phyloP scores from a whole-genome alignment of 2,888 invertebrate species.

The Zaprionus bogoriensis region DNA sequence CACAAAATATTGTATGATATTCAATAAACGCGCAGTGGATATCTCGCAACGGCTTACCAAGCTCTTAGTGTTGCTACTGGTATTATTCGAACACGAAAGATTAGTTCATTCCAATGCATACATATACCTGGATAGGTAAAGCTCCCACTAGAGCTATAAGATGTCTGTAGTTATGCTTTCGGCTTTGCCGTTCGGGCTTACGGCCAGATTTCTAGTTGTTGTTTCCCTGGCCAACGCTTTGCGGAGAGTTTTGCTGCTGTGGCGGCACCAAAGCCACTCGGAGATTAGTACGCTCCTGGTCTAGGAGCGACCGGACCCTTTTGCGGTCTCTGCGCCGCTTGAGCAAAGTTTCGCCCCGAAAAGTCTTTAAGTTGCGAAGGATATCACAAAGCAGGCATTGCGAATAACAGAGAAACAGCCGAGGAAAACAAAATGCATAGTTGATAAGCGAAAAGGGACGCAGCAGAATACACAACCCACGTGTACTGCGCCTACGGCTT shows the following conservation, averaged over 20 bases:
- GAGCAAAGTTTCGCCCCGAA: conserved; percentile 50
- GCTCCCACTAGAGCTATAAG: too few relatives aligned
- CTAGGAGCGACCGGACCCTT: conserved; percentile 35
- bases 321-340: conserved; percentile 48
- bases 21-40: too few relatives aligned
- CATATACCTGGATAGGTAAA: too few relatives aligned
- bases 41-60: too few relatives aligned
- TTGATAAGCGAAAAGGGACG: conserved; percentile 42
- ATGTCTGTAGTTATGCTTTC: background rate
- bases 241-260: conserved; percentile 37
- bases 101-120: too few relatives aligned
- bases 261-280: conserved; percentile 45
- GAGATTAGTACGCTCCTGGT: conserved; percentile 49
- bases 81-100: too few relatives aligned
- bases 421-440: conserved; percentile 39
- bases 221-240: conserved; percentile 39
- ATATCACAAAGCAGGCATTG: conserved; percentile 51
- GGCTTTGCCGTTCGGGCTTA: conserved; percentile 34
- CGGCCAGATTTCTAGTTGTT: conserved; percentile 50
- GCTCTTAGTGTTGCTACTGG: too few relatives aligned
- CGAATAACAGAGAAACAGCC: conserved; percentile 21
- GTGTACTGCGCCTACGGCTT: conserved; percentile 9
- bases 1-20: too few relatives aligned
- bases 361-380: conserved; percentile 64
- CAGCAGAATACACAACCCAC: background rate